phyloP scores from a whole-genome alignment of 2,888 invertebrate genomes.

The Notodonta ziczac region DNA sequence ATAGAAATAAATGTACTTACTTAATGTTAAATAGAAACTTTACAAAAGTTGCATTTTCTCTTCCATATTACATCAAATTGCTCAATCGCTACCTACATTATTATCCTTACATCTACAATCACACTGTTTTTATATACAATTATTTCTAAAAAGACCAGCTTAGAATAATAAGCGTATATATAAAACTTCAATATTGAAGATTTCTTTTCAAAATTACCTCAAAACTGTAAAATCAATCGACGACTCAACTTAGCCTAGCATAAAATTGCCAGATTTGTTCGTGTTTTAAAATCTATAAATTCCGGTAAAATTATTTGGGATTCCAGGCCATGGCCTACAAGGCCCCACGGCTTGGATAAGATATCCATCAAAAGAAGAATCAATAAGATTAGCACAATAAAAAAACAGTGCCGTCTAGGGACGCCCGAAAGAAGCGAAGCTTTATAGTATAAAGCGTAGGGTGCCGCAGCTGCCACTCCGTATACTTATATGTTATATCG shows the following conservation, averaged over 20 bases:
- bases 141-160: conserved; percentile 12
- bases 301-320: too few species aligned
- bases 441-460: too few species aligned
- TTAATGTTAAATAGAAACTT: neutral
- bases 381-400: too few species aligned
- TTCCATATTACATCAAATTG: conserved; percentile 19
- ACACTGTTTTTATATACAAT: conserved; percentile 40
- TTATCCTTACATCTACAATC: conserved; percentile 32
- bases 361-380: too few species aligned
- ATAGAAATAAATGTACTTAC: conserved; percentile 6
- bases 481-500: too few species aligned
- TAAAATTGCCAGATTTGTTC: neutral
- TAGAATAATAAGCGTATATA: conserved; percentile 39
- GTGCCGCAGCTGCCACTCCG: too few species aligned
- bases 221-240: neutral
- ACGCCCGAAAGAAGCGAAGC: too few species aligned
- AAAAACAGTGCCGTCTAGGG: too few species aligned
- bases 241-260: neutral
- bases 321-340: too few species aligned
- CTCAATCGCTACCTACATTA: neutral
- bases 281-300: too few species aligned
- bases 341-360: too few species aligned
- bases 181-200: conserved; percentile 10
- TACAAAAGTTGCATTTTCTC: neutral
- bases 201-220: conserved; percentile 5